Percentiles rank a stretch among this genome's conserved stretches.
phyloP scores from a whole-genome alignment of 2,113 vertebrate genomes.

The Aplodontia rufa region DNA sequence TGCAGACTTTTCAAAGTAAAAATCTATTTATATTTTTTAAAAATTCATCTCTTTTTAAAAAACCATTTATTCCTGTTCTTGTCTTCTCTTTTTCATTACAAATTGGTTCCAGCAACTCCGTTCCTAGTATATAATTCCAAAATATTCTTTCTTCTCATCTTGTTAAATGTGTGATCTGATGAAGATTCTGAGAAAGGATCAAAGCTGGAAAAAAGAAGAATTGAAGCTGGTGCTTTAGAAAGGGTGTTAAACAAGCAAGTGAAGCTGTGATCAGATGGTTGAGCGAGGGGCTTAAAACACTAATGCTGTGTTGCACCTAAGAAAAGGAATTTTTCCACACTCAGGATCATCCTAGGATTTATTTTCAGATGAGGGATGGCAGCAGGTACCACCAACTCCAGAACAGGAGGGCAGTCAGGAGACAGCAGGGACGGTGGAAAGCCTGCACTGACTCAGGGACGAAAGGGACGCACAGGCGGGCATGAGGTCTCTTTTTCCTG shows the following conservation, averaged over 20 bases:
- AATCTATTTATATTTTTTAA: background rate
- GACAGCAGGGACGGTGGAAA: background rate
- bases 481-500: no score
- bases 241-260: background rate
- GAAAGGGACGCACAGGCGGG: background rate
- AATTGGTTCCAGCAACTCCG: background rate
- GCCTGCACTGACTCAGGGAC: background rate
- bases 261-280: background rate
- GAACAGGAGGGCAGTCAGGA: background rate
- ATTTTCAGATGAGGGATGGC: background rate
- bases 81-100: background rate
- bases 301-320: background rate
- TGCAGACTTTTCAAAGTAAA: background rate
- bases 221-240: background rate
- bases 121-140: background rate
- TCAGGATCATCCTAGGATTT: background rate
- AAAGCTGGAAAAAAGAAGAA: background rate
- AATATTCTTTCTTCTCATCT: background rate
- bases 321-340: background rate
- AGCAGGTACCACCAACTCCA: background rate
- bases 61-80: background rate
- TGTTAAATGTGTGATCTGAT: background rate
- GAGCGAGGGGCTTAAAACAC: background rate
- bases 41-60: background rate
- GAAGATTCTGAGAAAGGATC: background rate